Evolutionary conservation across 1,140 invertebrate species (phyloP).

Genomic region (Steinernema feltiae): DNA sequence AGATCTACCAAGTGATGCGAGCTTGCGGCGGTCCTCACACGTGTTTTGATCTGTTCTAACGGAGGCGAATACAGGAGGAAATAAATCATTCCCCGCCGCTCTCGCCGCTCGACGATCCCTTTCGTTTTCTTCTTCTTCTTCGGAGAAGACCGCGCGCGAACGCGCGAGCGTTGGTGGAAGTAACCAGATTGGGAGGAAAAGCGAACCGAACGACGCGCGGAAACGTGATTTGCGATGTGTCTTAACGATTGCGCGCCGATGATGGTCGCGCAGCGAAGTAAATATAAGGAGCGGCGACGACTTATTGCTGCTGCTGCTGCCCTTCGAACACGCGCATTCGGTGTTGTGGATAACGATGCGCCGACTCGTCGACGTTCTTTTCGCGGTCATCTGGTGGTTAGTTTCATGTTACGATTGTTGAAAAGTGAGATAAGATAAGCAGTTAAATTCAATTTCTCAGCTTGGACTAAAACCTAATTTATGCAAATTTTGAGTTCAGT

Average conservation of each 20-base stretch:
- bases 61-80: background rate
- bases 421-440: too few species aligned
- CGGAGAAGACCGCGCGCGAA: background rate
- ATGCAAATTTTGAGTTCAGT: too few species aligned
- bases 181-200: background rate
- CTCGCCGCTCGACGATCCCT: too few species aligned
- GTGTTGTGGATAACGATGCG: conserved; percentile 1
- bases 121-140: too few species aligned
- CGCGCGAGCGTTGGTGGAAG: background rate
- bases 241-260: background rate
- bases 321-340: too few species aligned
- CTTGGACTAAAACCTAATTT: too few species aligned
- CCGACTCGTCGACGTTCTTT: conserved; percentile 1
- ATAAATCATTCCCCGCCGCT: background rate
- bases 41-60: background rate
- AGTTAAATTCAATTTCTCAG: too few species aligned
- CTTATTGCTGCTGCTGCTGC: background rate
- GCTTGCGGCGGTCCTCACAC: conserved; percentile 60
- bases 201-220: background rate
- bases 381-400: background rate
- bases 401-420: background rate
- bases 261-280: background rate
- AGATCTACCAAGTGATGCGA: conserved; percentile 37
- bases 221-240: background rate
- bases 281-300: background rate